Conservation (phyloP, 2,888 invertebrate genomes). For the Melikaiella ostensackeni region DNA sequence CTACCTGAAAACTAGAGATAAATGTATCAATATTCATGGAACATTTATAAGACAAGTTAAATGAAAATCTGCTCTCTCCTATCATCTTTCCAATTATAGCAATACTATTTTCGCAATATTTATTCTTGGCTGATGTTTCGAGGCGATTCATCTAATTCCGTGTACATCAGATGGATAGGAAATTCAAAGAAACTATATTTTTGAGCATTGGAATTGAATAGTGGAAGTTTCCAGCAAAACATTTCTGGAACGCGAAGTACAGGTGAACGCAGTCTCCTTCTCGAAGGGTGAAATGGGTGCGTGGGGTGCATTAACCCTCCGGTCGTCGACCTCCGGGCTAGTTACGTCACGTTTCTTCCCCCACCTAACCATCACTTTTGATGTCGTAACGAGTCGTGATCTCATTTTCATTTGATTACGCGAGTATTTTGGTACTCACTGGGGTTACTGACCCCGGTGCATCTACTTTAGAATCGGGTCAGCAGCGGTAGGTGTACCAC, state of each 20-base stretch:
- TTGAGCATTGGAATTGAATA: background rate
- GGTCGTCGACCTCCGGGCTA: slow-evolving; percentile 73
- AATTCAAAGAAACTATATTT: background rate
- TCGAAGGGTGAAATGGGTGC: slow-evolving; percentile 58
- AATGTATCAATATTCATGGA: no score
- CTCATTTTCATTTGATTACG: slow-evolving; percentile 78
- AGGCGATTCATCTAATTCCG: background rate
- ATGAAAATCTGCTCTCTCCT: background rate
- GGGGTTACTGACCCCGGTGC: slow-evolving; percentile 75
- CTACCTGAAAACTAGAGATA: background rate
- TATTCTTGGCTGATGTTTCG: background rate
- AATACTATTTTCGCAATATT: background rate
- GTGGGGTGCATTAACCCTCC: slow-evolving; percentile 74
- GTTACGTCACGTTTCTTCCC: slow-evolving; percentile 70
- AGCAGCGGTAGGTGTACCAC: slow-evolving; percentile 72
- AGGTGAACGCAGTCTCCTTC: slow-evolving; percentile 23
- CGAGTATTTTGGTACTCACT: slow-evolving; percentile 69
- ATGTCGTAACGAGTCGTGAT: slow-evolving; percentile 77
- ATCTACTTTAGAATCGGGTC: slow-evolving; percentile 77
- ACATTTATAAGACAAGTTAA: background rate
- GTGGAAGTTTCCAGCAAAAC: background rate
- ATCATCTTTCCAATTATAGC: background rate
- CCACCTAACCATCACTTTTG: slow-evolving; percentile 71
- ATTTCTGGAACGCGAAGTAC: background rate
- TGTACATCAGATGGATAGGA: background rate